Percentiles rank a stretch among this genome's conserved stretches.
phyloP scores from a whole-genome alignment of 2,797 vertebrate genomes.

The Pagetopsis macropterus region DNA sequence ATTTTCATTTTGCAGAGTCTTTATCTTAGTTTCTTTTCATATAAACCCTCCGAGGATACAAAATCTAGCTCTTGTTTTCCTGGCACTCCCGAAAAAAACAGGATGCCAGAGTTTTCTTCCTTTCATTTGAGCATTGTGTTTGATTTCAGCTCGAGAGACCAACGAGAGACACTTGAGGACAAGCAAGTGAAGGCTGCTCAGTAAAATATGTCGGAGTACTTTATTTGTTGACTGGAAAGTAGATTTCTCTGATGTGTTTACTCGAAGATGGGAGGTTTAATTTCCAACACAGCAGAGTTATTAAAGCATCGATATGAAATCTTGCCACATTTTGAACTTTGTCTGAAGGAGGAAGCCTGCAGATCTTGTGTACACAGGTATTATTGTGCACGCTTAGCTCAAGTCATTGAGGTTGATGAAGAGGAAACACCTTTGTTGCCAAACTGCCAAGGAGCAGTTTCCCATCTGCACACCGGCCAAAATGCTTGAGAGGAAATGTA shows the following conservation, averaged over 20 bases:
- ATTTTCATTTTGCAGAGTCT: not conserved
- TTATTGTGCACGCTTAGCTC: conserved; percentile 26
- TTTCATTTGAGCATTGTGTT: conserved; percentile 63
- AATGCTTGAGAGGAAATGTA: not conserved
- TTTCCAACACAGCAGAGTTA: not conserved
- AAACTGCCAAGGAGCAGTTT: conserved; percentile 61
- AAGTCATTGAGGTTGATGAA: conserved; percentile 37
- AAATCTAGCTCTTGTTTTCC: conserved; percentile 29
- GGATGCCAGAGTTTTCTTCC: conserved; percentile 72
- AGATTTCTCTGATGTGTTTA: not conserved
- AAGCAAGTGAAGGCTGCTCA: not conserved
- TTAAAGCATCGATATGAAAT: not conserved
- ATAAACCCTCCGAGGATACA: not conserved
- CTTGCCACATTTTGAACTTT: not conserved
- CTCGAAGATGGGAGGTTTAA: not conserved
- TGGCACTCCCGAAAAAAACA: conserved; percentile 49
- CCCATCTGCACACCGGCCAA: conserved; percentile 21
- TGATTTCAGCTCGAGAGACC: conserved; percentile 35
- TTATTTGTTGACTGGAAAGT: not conserved
- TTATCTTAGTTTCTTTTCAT: not conserved
- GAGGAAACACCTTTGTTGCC: conserved; percentile 75
- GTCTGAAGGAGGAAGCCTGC: conserved; percentile 4
- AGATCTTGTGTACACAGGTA: conserved; percentile 11
- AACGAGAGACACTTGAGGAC: conserved; percentile 4
- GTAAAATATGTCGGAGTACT: not conserved